These are phyloP conservation scores for Aphelocoma californica DNA, from an alignment of 2,797 vertebrate species.

Conservation along the genomic window DNA sequence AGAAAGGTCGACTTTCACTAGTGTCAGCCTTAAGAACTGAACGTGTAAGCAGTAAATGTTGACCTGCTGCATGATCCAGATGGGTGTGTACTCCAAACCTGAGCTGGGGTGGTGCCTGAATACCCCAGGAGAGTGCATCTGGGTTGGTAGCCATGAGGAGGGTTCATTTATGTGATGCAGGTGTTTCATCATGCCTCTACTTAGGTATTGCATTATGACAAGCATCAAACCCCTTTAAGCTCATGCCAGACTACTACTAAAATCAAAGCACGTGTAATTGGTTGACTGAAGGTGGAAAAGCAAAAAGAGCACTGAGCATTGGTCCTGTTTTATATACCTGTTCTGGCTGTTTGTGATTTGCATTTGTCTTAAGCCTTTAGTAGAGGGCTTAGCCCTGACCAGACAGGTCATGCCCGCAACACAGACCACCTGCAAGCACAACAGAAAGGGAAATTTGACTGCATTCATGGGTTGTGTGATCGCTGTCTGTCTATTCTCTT, in stretches of 20 bases:
- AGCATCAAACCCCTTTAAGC: not conserved
- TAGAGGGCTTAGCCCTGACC: not conserved
- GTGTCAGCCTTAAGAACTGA: not conserved
- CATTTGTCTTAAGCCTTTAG: not conserved
- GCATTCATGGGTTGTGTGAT: not conserved
- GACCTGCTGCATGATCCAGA: not conserved
- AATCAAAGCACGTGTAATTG: not conserved
- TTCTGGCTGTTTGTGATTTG: not conserved
- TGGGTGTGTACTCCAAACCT: not conserved
- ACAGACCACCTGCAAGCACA: not conserved
- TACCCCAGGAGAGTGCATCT: not conserved
- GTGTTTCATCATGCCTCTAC: not conserved
- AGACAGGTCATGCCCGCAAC: fast-evolving
- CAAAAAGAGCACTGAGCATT: not conserved
- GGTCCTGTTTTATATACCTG: not conserved
- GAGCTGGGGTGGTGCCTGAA: not conserved
- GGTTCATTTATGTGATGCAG: not conserved
- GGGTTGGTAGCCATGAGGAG: not conserved
- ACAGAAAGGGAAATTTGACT: not conserved
- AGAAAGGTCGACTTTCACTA: not conserved
- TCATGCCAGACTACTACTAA: not conserved
- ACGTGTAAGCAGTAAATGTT: not conserved
- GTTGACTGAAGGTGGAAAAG: not conserved
- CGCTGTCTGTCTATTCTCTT: not conserved
- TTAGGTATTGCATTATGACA: not conserved